Base-by-base conservation (phyloP, 2,113 vertebrate genomes). In the Barbus barbus region DNA sequence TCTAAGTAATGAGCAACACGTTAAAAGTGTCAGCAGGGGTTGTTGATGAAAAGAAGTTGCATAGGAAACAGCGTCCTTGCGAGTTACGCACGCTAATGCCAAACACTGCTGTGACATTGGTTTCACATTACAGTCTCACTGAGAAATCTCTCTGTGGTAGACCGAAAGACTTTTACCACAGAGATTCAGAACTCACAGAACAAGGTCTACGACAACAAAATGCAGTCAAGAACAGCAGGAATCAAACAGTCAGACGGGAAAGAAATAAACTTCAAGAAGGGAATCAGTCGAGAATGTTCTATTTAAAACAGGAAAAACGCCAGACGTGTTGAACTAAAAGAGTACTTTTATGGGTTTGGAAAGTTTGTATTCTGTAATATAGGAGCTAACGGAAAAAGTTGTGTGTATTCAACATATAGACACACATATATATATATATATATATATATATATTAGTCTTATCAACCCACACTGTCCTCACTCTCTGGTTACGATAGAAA, bases 121-220 rank as follows among this genome's bases (percentile, higher is more conserved):
- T 80, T 80, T 80, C 78, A 65, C n/a, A 31, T 80, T 80, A 46
- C 78, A 80, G 12, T 41, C 76, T 3, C 38, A 26, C 56, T 24
- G 53, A 41, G 38, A n/a, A 63, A 36, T 46, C 16, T 79, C 18
- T 61, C 38, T 58, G 13, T 36, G 31, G 20, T 60, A 38, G 28
- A 36, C 51, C 7, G 4, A 24, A 16, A 1, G 1, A 16, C 38
- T 36, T 77, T 44, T 14, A 79, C 33, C n/a, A 44, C n/a, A 79
- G 36, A 31, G 58, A 63, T 46, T 44, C 9, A 28, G 36, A 44
- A 63, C 58, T 44, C 36, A 11, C 77, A 79, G n/a, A 61, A 36
- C 28, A 38, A 36, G 33, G 14, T 38, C 12, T 46, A 22, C 4
- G n/a, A 77, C 75, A 58, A n/a, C 20, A 58, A 78, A 14, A 26